Percentiles rank a stretch among this genome's conserved stretches.
Conservation (phyloP, 2,113 vertebrate species). For the Neoarius graeffei region DNA sequence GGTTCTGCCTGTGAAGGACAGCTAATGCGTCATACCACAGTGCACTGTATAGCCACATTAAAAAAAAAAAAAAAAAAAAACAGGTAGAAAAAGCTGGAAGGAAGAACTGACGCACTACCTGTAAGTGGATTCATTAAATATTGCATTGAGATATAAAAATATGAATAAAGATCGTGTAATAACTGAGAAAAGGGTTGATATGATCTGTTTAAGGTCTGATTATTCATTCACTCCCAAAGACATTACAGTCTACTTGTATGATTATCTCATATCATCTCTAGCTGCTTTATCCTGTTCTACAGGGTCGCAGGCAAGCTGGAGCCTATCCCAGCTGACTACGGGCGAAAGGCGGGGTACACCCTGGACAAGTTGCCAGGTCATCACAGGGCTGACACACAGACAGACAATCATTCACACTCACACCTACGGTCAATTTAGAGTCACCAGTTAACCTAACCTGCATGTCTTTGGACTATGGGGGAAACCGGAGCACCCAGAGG, state of each 20-base stretch:
- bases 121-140: background rate
- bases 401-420: too few species aligned
- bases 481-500: too few species aligned
- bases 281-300: too few species aligned
- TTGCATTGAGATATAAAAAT: background rate
- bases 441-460: too few species aligned
- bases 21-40: background rate
- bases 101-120: background rate
- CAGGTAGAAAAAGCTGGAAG: background rate
- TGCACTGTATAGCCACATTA: background rate
- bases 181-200: background rate
- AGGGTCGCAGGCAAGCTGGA: too few species aligned
- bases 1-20: conserved; percentile 11
- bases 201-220: background rate
- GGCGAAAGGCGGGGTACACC: too few species aligned
- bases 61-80: background rate
- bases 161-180: background rate
- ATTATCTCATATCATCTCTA: too few species aligned
- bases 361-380: too few species aligned
- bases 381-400: too few species aligned
- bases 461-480: too few species aligned
- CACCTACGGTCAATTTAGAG: too few species aligned
- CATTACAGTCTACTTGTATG: background rate
- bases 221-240: background rate
- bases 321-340: too few species aligned